Evolutionary conservation across 1,140 invertebrate species (phyloP).

Genomic region (Ladona fulva): DNA sequence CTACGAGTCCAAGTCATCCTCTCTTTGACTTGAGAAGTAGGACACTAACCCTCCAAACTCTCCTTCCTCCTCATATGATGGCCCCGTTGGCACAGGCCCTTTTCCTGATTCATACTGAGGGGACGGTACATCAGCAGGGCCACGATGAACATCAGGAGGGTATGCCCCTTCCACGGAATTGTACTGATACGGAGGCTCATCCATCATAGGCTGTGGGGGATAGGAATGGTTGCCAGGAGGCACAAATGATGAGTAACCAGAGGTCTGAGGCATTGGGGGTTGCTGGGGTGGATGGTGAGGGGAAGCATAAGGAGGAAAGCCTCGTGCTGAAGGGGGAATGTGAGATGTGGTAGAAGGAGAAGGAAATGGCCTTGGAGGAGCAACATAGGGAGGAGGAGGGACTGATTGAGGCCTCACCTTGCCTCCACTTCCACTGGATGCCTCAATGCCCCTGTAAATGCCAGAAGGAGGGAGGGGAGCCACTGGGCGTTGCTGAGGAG

Average conservation of each 20-base stretch:
- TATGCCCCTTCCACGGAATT: background rate
- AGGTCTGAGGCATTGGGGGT: conserved; percentile 14
- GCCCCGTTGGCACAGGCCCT: conserved; percentile 25
- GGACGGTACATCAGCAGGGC: conserved; percentile 20
- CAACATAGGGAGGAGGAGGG: conserved; percentile 29
- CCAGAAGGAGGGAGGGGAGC: background rate
- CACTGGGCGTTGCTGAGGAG: background rate
- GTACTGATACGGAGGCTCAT: conserved; percentile 14
- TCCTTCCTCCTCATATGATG: conserved; percentile 43
- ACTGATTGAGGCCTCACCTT: conserved; percentile 29
- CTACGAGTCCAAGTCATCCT: conserved; percentile 58
- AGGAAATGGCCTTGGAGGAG: conserved; percentile 25
- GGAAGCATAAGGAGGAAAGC: conserved; percentile 24
- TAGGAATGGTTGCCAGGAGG: conserved; percentile 23
- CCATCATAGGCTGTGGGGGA: background rate
- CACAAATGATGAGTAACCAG: background rate
- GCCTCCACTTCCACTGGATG: background rate
- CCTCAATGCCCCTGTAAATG: background rate
- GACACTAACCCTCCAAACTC: conserved; percentile 79
- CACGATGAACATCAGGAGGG: conserved; percentile 28
- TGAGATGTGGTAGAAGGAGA: conserved; percentile 25
- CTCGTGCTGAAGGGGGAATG: conserved; percentile 19
- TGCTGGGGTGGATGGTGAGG: conserved; percentile 22
- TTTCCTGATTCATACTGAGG: conserved; percentile 26
- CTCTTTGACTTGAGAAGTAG: conserved; percentile 74